Percentiles rank a stretch among this genome's conserved stretches.
Evolutionary conservation across 2,888 invertebrate species (phyloP).

Genomic region (Pharmacophagus antenor): DNA sequence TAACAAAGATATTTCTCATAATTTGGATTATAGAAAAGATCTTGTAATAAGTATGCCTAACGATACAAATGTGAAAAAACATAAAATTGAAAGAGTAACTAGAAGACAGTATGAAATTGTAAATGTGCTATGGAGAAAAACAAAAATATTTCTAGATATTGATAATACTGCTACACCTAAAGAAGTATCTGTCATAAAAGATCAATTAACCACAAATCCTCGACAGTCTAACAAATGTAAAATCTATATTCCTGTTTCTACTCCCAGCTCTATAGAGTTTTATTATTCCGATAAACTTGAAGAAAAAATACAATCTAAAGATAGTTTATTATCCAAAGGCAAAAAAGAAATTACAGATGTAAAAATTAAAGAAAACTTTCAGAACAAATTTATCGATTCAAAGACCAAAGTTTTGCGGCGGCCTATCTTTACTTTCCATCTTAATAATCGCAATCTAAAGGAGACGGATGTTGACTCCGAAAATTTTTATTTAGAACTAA

Average conservation of each 20-base stretch:
- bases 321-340: conserved; percentile 12
- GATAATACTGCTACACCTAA: conserved; percentile 36
- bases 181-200: not conserved
- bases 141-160: conserved; percentile 49
- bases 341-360: not conserved
- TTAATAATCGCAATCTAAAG: conserved; percentile 37
- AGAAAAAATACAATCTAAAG: conserved; percentile 37
- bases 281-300: conserved; percentile 60
- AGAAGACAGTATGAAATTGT: conserved; percentile 60
- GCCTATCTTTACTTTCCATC: conserved; percentile 42
- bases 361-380: not conserved
- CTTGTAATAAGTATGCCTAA: not conserved
- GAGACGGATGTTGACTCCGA: conserved; percentile 10
- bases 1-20: not conserved
- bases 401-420: conserved; percentile 33
- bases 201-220: conserved; percentile 10
- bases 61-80: conserved; percentile 39
- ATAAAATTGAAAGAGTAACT: conserved; percentile 52
- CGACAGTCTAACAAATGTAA: conserved; percentile 24
- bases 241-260: conserved; percentile 36
- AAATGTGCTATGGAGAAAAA: conserved; percentile 61
- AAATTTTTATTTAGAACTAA: conserved; percentile 14
- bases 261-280: conserved; percentile 67
- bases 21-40: not conserved
- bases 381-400: conserved; percentile 8